These are phyloP conservation scores for Myodes glareolus DNA, from an alignment of 2,113 vertebrate species.

Conservation along the genomic window DNA sequence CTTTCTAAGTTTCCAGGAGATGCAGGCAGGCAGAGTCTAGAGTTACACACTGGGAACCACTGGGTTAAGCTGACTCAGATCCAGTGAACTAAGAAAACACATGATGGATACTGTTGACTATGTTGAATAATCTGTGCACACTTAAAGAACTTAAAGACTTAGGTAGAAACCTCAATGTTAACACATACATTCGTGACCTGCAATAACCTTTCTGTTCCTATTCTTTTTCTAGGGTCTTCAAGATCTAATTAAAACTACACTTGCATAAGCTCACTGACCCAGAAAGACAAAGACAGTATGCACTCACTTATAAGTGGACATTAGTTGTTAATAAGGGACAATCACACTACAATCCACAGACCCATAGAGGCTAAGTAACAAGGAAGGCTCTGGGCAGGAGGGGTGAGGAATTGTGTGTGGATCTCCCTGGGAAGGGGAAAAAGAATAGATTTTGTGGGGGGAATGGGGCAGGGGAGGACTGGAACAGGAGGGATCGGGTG, in stretches of 20 bases:
- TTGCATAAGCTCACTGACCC: background rate
- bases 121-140: slow-evolving; percentile 15
- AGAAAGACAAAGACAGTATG: too few species aligned
- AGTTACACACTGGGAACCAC: background rate
- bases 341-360: background rate
- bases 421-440: background rate
- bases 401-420: too few species aligned
- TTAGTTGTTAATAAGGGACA: background rate
- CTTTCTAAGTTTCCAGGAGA: background rate
- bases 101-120: background rate
- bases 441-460: background rate
- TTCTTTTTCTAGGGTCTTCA: background rate
- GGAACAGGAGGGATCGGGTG: background rate
- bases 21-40: background rate
- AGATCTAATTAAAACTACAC: slow-evolving; percentile 19
- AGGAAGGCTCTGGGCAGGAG: too few species aligned
- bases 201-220: background rate
- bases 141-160: slow-evolving; percentile 38
- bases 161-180: slow-evolving; percentile 33
- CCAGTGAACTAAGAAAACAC: slow-evolving; percentile 26
- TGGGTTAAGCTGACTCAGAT: background rate
- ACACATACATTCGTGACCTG: background rate
- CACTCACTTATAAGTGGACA: background rate
- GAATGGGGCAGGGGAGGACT: background rate
- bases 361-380: background rate